Conservation (phyloP, 1,140 invertebrate species). For the Dreissena polymorpha region DNA sequence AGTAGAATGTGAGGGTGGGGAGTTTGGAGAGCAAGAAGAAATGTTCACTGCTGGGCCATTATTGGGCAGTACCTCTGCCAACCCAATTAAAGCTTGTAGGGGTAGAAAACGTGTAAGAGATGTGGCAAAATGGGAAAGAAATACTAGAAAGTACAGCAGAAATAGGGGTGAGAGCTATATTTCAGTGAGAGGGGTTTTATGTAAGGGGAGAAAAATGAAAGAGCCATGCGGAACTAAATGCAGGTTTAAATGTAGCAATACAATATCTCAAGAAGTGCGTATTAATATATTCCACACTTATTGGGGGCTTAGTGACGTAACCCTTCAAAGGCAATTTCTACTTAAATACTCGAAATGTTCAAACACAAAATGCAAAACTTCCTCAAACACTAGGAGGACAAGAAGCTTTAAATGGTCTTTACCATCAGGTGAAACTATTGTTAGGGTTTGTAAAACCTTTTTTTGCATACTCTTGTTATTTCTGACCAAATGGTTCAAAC, state of each 20-base stretch:
- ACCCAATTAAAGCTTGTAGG: conserved; percentile 3
- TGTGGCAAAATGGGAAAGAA: conserved; percentile 3
- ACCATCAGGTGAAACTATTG: not conserved
- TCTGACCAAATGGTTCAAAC: conserved; percentile 19
- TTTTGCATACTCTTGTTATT: conserved; percentile 25
- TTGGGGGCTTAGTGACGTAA: conserved; percentile 1
- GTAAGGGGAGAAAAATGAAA: conserved; percentile 4
- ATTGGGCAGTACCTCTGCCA: not conserved
- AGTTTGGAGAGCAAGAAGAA: too few relatives aligned
- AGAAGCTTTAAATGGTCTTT: not conserved
- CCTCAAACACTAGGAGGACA: not conserved
- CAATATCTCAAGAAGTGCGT: not conserved
- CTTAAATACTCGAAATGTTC: not conserved
- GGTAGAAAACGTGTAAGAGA: not conserved
- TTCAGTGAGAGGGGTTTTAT: not conserved
- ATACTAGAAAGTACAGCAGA: not conserved
- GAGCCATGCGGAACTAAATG: conserved; percentile 3
- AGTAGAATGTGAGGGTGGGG: too few relatives aligned
- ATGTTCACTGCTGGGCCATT: too few relatives aligned
- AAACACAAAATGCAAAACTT: not conserved
- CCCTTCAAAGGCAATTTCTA: conserved; percentile 22
- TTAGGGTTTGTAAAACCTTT: conserved; percentile 36
- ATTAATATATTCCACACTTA: conserved; percentile 30
- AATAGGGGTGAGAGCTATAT: conserved; percentile 18
- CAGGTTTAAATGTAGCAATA: conserved; percentile 21